Evolutionary conservation across 1,140 invertebrate species (phyloP).

Genomic region (Solenopsis fugax): DNA sequence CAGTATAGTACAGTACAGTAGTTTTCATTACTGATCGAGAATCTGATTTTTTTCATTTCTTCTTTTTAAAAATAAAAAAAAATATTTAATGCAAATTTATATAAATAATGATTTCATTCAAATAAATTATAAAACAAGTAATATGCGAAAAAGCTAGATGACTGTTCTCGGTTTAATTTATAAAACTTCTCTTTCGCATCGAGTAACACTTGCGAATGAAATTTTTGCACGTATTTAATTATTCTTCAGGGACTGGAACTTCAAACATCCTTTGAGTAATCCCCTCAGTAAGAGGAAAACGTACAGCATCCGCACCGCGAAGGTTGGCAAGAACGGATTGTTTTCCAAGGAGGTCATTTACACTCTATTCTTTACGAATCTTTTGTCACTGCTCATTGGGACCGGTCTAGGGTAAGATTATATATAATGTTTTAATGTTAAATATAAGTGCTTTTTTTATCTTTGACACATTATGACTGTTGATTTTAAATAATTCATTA

Average conservation of each 20-base stretch:
- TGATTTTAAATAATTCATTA: neutral
- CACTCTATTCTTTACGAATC: constrained; percentile 95
- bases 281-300: constrained; percentile 86
- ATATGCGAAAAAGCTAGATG: too few species aligned
- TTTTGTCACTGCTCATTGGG: constrained; percentile 95
- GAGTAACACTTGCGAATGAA: neutral
- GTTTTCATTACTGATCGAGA: too few species aligned
- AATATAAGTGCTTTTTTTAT: neutral
- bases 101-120: too few species aligned
- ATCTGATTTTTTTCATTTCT: too few species aligned
- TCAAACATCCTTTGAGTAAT: constrained; percentile 89
- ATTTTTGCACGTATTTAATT: neutral
- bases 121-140: too few species aligned
- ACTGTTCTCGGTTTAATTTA: neutral
- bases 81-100: too few species aligned
- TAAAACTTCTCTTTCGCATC: neutral
- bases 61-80: too few species aligned
- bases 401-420: constrained; percentile 94
- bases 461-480: neutral
- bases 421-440: neutral
- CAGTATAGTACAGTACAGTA: too few species aligned
- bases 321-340: constrained; percentile 92
- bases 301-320: constrained; percentile 93
- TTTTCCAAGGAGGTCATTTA: constrained; percentile 96
- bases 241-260: constrained; percentile 92